Evolutionary conservation across 1,140 invertebrate species (phyloP).

Genomic region (Cydia splendana): DNA sequence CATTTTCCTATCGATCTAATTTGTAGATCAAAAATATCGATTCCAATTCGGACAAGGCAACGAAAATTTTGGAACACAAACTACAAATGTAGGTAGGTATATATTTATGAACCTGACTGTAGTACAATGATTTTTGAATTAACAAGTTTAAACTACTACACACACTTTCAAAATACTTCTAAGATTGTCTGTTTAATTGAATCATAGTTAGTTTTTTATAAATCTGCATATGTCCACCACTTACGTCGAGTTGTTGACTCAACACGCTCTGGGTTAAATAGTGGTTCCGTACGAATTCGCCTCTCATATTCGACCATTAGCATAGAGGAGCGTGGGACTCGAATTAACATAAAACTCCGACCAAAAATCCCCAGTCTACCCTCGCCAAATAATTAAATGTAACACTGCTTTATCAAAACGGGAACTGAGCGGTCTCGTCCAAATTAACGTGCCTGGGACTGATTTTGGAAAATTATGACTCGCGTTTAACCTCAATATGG

Average conservation of each 20-base stretch:
- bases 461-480: conserved; percentile 36
- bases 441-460: conserved; percentile 44
- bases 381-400: conserved; percentile 60
- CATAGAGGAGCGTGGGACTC: conserved; percentile 52
- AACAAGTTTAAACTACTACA: neutral
- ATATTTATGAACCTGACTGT: no score
- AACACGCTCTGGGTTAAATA: conserved; percentile 27
- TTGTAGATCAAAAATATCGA: no score
- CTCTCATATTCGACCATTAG: conserved; percentile 56
- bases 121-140: neutral
- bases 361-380: conserved; percentile 59
- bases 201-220: conserved; percentile 4
- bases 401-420: conserved; percentile 67
- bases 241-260: neutral
- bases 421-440: conserved; percentile 53
- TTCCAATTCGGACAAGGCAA: no score
- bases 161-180: neutral
- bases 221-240: conserved; percentile 19
- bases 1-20: no score
- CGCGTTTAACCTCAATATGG: conserved; percentile 11
- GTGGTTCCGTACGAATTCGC: conserved; percentile 44
- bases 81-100: no score
- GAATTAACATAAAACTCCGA: conserved; percentile 68
- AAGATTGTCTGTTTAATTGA: neutral
- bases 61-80: no score